phyloP scores from a whole-genome alignment of 2,797 vertebrate genomes.

The Cetoscarus ocellatus region DNA sequence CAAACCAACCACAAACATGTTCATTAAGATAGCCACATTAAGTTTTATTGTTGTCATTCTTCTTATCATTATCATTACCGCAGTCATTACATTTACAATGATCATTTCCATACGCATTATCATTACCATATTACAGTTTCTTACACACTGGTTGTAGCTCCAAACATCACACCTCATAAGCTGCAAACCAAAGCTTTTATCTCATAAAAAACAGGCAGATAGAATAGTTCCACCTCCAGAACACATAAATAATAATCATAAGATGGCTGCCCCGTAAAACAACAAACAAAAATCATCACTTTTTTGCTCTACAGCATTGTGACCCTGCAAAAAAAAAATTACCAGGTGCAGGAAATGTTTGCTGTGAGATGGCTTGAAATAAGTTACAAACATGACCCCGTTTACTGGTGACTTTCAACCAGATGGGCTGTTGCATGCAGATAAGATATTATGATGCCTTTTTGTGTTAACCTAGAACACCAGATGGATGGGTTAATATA shows the following conservation, averaged over 20 bases:
- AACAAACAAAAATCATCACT: not conserved
- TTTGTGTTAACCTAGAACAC: too few relatives aligned
- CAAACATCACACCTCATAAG: not conserved
- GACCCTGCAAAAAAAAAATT: not conserved
- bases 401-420: too few relatives aligned
- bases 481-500: too few relatives aligned
- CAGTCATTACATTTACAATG: not conserved
- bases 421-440: too few relatives aligned
- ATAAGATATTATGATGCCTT: too few relatives aligned
- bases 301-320: slow-evolving; percentile 1
- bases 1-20: not conserved
- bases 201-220: not conserved
- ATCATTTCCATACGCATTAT: not conserved
- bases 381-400: too few relatives aligned
- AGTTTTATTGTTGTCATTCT: slow-evolving; percentile 8
- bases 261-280: not conserved
- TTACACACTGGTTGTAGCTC: not conserved
- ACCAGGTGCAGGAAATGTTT: too few relatives aligned
- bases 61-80: not conserved
- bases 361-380: too few relatives aligned
- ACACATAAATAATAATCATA: not conserved
- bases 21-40: not conserved
- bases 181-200: not conserved
- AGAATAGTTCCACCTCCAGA: not conserved
- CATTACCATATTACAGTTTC: slow-evolving; percentile 10